Base-by-base conservation (phyloP, 2,888 invertebrate genomes). In the Melanostoma scalare region DNA sequence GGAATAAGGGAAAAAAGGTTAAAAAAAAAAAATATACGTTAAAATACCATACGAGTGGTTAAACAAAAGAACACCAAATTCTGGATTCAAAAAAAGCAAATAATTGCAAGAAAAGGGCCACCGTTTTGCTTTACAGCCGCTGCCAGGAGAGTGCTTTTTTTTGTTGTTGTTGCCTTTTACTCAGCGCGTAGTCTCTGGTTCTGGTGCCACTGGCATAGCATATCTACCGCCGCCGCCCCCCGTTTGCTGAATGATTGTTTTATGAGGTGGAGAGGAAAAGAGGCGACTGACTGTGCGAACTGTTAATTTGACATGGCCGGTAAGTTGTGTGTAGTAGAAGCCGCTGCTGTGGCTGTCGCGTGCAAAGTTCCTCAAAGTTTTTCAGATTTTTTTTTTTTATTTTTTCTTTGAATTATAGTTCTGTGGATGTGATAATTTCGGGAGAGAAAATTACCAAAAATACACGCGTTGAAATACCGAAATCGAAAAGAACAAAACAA, bases 221-320 rank as follows among this genome's bases (percentile, higher is more conserved):
- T 55, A 31, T 46, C 52, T 48, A n/a, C 63, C 63, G 75, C 73
- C 60, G 68, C 58, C 72, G 65, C 74, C 74, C 78, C 78, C 63
- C 69, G 65, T 67, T 78, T 74, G 82, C 82, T 86, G 86, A 86
- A 86, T 86, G 86, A 85, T 86, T 86, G 85, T 86, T 86, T 85
- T 85, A 86, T 85, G 86, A 85, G 85, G 76, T 65, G 74, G 65
- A 74, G 82, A 68, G 78, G 63, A 78, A 78, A 78, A 71, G 78
- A 78, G 82, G 73, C 78, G 65, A 84, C 78, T 78, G 78, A 78
- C 74, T 74, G 69, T 63, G 89, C 89, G 89, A 89, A 89, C 90
- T 89, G 90, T 90, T 90, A 86, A 90, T 93, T 93, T 94, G 95
- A 94, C 94, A 95, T 95, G 95, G 95, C 95, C 95, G 95, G 95